A percentile compares a stretch with the other conserved stretches of the same genome.
Evolutionary conservation across 2,113 vertebrate genomes (phyloP).

Genomic region (Pungitius pungitius): DNA sequence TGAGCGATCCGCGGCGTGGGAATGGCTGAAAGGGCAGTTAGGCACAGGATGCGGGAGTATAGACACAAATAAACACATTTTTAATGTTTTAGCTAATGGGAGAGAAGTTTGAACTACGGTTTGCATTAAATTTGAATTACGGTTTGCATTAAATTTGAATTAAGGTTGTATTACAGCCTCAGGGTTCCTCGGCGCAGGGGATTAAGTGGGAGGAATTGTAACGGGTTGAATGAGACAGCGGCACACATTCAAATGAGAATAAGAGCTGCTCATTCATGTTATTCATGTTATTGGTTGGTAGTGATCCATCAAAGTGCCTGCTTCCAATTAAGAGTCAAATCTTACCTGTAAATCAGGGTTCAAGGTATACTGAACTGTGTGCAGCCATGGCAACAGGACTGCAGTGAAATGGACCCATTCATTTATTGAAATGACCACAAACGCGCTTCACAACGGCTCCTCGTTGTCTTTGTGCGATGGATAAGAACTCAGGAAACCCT

Average conservation of each 20-base stretch:
- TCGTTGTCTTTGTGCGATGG: not conserved
- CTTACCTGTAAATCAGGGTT: not conserved
- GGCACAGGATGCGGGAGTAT: slow-evolving; percentile 56
- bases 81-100: slow-evolving; percentile 53
- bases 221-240: slow-evolving; percentile 12
- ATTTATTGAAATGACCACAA: not conserved
- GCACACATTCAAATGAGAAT: slow-evolving; percentile 11
- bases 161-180: slow-evolving; percentile 33
- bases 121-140: slow-evolving; percentile 54
- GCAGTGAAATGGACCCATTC: not conserved
- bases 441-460: not conserved
- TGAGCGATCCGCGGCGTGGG: slow-evolving; percentile 63
- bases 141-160: slow-evolving; percentile 58
- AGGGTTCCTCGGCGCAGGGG: slow-evolving; percentile 30
- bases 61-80: slow-evolving; percentile 62
- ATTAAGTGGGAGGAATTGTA: slow-evolving; percentile 36
- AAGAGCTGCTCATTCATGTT: slow-evolving; percentile 17
- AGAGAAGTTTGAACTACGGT: slow-evolving; percentile 63
- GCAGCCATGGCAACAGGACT: not conserved
- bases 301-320: not conserved
- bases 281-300: not conserved
- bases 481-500: no score
- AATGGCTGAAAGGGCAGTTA: slow-evolving; percentile 57
- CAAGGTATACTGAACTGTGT: not conserved
- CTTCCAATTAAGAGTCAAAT: not conserved